phyloP scores from a whole-genome alignment of 2,113 vertebrate species.

The Ondatra zibethicus region DNA sequence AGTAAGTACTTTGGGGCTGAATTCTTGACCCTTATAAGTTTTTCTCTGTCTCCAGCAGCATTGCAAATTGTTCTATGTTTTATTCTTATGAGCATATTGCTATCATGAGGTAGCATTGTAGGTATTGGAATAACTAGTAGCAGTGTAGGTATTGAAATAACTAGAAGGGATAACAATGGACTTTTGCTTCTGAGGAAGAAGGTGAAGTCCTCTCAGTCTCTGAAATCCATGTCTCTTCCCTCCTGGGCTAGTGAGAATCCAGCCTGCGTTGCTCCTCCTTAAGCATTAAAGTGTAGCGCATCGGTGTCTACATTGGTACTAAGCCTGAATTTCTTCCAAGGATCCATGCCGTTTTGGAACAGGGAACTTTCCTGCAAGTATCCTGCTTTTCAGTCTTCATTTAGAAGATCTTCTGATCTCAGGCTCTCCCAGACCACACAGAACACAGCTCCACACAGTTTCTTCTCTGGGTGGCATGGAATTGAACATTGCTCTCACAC shows the following conservation, averaged over 20 bases:
- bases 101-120: background rate
- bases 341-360: background rate
- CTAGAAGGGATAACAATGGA: background rate
- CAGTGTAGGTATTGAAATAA: background rate
- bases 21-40: background rate
- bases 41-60: background rate
- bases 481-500: background rate
- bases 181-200: background rate
- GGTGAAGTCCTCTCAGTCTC: background rate
- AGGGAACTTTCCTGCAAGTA: background rate
- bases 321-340: background rate
- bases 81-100: background rate
- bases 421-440: background rate
- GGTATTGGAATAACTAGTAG: background rate
- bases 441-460: background rate
- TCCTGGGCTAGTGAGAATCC: background rate
- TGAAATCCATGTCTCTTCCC: background rate
- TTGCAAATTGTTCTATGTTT: background rate
- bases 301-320: background rate
- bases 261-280: background rate
- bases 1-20: background rate
- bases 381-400: background rate
- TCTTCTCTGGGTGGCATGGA: background rate
- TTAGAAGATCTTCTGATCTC: background rate
- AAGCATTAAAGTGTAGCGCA: background rate